A percentile compares a stretch with the other conserved stretches of the same genome.
Evolutionary conservation across 2,797 vertebrate genomes (phyloP).

Genomic region (Kryptolebias ocellatus): DNA sequence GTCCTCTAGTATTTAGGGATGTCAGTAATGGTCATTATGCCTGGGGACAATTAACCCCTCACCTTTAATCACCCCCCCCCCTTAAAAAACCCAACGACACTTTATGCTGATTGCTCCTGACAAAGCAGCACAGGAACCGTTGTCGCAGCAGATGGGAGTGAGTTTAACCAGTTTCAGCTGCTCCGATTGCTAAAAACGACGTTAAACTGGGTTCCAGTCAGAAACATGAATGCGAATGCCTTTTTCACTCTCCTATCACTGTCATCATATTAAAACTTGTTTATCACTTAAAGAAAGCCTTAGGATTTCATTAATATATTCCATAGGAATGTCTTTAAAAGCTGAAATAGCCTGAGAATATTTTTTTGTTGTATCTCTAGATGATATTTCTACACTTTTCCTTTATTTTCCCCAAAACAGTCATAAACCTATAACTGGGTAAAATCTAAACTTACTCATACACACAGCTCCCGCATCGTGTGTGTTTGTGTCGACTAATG

Average conservation of each 20-base stretch:
- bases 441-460: not conserved
- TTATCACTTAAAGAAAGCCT: too few species aligned
- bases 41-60: not conserved
- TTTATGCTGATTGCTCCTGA: not conserved
- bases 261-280: too few species aligned
- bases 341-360: not conserved
- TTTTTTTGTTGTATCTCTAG: too few species aligned
- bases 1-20: conserved; percentile 15
- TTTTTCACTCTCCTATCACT: too few species aligned
- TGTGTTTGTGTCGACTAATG: not conserved
- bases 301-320: not conserved
- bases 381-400: too few species aligned
- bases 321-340: not conserved
- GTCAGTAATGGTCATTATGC: conserved; percentile 17
- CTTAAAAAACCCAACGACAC: not conserved
- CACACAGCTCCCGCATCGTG: not conserved
- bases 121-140: not conserved
- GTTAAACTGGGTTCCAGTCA: not conserved
- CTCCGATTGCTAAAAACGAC: not conserved
- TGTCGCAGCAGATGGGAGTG: not conserved
- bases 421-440: too few species aligned
- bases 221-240: not conserved
- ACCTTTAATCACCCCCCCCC: conserved; percentile 6
- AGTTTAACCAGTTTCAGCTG: not conserved
- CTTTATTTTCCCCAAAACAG: too few species aligned